A percentile compares a stretch with the other conserved stretches of the same genome.
These are phyloP conservation scores for Pangasius krempfi DNA, from an alignment of 2,797 vertebrate species.

Conservation along the genomic window DNA sequence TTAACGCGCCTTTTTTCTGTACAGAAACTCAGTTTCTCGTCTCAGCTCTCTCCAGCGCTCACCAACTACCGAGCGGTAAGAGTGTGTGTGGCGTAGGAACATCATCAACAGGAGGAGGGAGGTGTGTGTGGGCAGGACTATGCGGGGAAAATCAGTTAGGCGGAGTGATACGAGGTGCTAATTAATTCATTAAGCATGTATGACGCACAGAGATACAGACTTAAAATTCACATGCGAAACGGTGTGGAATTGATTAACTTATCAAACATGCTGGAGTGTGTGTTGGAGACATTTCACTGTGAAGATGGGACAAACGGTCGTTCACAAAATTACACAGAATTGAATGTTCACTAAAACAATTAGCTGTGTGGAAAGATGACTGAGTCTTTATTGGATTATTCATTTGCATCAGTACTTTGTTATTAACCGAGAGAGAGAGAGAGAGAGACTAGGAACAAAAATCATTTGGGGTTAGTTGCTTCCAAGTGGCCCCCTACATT, in stretches of 20 bases:
- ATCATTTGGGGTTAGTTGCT: too few relatives aligned
- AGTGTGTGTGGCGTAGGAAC: slow-evolving; percentile 75
- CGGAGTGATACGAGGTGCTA: slow-evolving; percentile 80
- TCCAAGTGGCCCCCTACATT: too few relatives aligned
- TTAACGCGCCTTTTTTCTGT: too few relatives aligned
- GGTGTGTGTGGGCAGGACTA: slow-evolving; percentile 37
- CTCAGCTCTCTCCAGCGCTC: slow-evolving; percentile 52
- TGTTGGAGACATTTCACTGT: not conserved
- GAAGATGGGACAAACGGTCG: not conserved
- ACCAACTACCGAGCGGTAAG: slow-evolving; percentile 49
- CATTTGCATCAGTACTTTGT: slow-evolving; percentile 13
- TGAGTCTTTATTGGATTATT: not conserved
- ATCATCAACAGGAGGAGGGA: slow-evolving; percentile 53
- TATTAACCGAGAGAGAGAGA: not conserved
- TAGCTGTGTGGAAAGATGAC: not conserved
- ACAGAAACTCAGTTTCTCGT: slow-evolving; percentile 16
- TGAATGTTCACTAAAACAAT: not conserved
- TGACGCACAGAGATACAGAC: slow-evolving; percentile 19
- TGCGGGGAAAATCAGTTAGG: slow-evolving; percentile 66
- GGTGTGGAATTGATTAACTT: not conserved
- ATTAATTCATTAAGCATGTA: slow-evolving; percentile 72
- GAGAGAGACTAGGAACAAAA: not conserved
- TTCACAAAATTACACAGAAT: not conserved
- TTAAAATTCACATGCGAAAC: not conserved
- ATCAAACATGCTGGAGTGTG: not conserved